phyloP scores from a whole-genome alignment of 2,113 vertebrate genomes.

The Megatriorchis doriae region DNA sequence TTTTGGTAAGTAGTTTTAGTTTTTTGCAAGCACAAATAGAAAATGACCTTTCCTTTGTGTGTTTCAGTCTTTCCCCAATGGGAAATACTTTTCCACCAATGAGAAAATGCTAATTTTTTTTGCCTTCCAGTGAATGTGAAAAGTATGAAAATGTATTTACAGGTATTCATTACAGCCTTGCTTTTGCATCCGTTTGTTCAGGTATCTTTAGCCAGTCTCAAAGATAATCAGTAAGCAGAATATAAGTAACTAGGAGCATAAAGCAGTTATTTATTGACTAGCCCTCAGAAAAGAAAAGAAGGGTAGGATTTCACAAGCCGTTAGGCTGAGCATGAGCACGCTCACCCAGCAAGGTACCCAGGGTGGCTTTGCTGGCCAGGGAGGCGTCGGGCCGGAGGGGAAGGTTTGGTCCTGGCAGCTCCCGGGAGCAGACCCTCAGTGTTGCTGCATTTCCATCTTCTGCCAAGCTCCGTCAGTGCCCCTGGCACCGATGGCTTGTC shows the following conservation, averaged over 20 bases:
- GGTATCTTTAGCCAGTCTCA: neutral
- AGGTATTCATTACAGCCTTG: neutral
- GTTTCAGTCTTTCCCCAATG: neutral
- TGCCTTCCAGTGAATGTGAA: neutral
- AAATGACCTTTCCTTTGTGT: neutral
- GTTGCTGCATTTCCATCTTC: rapidly evolving
- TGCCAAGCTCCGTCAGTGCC: neutral
- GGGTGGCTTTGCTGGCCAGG: neutral
- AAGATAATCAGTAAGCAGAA: neutral
- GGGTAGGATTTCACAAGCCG: neutral
- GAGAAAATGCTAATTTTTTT: neutral
- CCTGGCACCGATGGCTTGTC: neutral
- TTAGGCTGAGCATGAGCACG: neutral
- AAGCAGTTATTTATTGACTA: neutral
- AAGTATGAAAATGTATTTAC: neutral
- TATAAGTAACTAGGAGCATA: neutral
- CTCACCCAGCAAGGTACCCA: neutral
- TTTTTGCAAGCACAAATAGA: neutral
- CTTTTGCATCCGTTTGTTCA: neutral
- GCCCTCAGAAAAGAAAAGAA: neutral
- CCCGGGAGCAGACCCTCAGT: neutral
- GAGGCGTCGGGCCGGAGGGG: rapidly evolving
- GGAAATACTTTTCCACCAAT: neutral
- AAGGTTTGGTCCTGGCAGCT: neutral
- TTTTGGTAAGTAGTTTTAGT: neutral